These are phyloP conservation scores for Uloborus diversus DNA, from an alignment of 1,140 invertebrate species.

Conservation along the genomic window DNA sequence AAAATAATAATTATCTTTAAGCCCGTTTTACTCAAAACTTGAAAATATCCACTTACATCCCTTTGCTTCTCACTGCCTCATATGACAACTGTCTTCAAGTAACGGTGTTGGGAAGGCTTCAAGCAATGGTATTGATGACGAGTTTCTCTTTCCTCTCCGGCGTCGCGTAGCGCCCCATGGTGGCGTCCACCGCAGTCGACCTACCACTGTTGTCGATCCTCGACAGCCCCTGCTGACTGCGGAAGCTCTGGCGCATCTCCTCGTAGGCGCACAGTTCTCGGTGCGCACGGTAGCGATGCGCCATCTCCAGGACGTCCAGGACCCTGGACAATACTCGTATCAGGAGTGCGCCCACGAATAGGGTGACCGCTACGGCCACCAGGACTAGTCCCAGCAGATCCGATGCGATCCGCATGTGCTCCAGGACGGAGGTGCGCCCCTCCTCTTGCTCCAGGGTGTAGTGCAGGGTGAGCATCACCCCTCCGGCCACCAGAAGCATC, in stretches of 20 bases:
- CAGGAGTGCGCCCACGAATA: background rate
- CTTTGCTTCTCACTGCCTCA: no score
- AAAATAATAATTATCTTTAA: no score
- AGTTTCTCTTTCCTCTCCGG: background rate
- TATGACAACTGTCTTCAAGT: no score
- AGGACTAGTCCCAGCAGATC: background rate
- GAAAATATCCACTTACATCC: no score
- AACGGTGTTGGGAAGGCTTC: no score
- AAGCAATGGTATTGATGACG: no score
- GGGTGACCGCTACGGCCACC: background rate
- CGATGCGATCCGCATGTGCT: background rate
- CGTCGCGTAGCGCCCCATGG: background rate
- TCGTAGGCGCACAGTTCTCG: conserved; percentile 34
- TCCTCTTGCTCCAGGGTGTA: background rate
- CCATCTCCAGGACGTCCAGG: conserved; percentile 14
- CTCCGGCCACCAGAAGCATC: background rate
- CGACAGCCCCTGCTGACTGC: background rate
- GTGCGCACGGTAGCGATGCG: conserved; percentile 23
- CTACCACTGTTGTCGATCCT: background rate
- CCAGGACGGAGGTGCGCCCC: background rate
- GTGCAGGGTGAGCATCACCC: background rate
- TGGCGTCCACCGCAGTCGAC: background rate
- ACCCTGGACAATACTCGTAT: background rate
- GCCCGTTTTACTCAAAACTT: no score
- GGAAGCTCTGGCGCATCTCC: conserved; percentile 16